phyloP scores from a whole-genome alignment of 2,888 invertebrate genomes.

The Mantis religiosa region DNA sequence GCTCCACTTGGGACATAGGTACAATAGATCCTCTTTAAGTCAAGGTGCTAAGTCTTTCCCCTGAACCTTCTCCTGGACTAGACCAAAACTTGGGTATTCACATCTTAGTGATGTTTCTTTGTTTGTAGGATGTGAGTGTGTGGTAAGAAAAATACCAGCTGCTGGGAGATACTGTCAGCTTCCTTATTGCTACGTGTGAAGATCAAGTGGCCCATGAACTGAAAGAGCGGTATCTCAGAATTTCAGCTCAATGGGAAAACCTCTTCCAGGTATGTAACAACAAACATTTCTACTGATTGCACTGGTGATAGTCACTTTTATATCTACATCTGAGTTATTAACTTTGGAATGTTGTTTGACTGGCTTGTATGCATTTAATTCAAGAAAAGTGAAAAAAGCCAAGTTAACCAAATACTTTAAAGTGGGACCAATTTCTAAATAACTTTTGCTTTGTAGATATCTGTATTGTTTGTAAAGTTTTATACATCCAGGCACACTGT shows the following conservation, averaged over 20 bases:
- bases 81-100: background rate
- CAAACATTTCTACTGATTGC: background rate
- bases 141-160: constrained; percentile 87
- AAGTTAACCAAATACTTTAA: too few species aligned
- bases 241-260: constrained; percentile 78
- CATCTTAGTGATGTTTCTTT: background rate
- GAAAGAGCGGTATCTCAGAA: constrained; percentile 66
- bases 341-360: too few species aligned
- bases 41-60: too few species aligned
- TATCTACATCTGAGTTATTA: background rate
- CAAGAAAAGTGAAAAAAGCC: too few species aligned
- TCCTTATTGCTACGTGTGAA: constrained; percentile 82
- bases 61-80: too few species aligned
- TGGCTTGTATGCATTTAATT: too few species aligned
- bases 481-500: too few species aligned
- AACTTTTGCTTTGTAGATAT: too few species aligned
- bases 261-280: constrained; percentile 55
- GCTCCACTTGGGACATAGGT: too few species aligned
- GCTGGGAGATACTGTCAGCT: constrained; percentile 80
- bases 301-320: background rate
- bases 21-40: too few species aligned
- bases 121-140: constrained; percentile 72
- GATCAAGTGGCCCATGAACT: constrained; percentile 75
- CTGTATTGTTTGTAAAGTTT: too few species aligned
- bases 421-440: too few species aligned